Base-by-base conservation (phyloP, 2,797 vertebrate genomes). In the Allobates femoralis region DNA sequence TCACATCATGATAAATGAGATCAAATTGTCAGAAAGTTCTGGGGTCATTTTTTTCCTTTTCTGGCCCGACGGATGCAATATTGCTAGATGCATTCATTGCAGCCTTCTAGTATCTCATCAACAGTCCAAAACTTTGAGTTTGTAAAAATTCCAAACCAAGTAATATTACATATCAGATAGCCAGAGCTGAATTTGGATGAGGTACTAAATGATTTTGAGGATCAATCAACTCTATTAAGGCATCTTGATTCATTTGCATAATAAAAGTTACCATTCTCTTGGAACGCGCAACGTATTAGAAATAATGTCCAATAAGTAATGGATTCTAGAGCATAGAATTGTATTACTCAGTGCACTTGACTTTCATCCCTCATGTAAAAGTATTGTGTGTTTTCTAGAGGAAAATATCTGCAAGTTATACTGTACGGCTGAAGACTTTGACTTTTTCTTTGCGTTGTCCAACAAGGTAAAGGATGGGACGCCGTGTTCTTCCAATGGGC, bases 381-480 rank as follows among this genome's bases (percentile, higher is more conserved):
- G 46, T 28, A 55, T 67, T 78, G 4, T 67, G 28, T 79, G 28
- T 79, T 14, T 79, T 79, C 15, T 92, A 99, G 98, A 98, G 91
- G 96, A 98, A 92, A 98, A 99, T 89, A 94, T 96, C 89, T 99
- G 98, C 90, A 99, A 99, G 91, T 94, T 99, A 21, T 99, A 99
- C 92, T 99, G 98, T 94, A 99, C 97, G 71, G 98, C 98, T 21
- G 97, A 98, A 92, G 97, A 99, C 91, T 99, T 98, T 89, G 97
- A 99, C 90, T 99, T 99, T 91, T 99, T 99, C 94, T 99, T 99
- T 2, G 97, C 97, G 71, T 98, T 99, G 97, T 96, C 98, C 84
- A 96, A 95, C 92, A 99, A 97, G 90, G 98, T 99, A 88, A 98
- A 97, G 92, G 98, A 99, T 0, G 98, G 98, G 76, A 99, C 98